A percentile compares a stretch with the other conserved stretches of the same genome.
phyloP scores from a whole-genome alignment of 1,140 invertebrate genomes.

The Drosophila ficusphila region DNA sequence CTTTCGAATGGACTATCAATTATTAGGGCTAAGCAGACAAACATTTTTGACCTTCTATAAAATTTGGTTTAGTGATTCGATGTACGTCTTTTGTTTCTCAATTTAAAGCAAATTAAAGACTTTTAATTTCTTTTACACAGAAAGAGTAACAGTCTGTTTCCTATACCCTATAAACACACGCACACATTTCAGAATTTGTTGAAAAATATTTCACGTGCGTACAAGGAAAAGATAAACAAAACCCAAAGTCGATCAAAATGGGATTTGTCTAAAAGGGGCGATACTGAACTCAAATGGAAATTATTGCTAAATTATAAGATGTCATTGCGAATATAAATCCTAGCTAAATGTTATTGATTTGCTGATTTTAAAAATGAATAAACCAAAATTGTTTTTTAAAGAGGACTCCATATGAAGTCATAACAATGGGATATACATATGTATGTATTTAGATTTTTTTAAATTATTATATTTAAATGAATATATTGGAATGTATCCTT shows the following conservation, averaged over 20 bases:
- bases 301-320: no score
- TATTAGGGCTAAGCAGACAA: background rate
- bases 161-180: conserved; percentile 3
- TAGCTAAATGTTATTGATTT: no score
- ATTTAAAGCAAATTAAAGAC: background rate
- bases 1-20: background rate
- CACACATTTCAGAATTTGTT: conserved; percentile 1
- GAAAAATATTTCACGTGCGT: conserved; percentile 24
- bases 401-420: no score
- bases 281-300: background rate
- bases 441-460: no score
- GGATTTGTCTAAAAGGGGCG: background rate
- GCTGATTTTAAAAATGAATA: no score
- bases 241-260: background rate
- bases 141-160: conserved; percentile 1
- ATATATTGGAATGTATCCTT: no score
- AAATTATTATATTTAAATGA: no score
- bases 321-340: no score
- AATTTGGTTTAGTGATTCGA: background rate
- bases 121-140: background rate
- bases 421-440: no score
- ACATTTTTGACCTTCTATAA: background rate
- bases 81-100: no score
- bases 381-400: no score
- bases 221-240: conserved; percentile 38